Base-by-base conservation (phyloP, 2,888 invertebrate genomes). In the Auanema freiburgensis region DNA sequence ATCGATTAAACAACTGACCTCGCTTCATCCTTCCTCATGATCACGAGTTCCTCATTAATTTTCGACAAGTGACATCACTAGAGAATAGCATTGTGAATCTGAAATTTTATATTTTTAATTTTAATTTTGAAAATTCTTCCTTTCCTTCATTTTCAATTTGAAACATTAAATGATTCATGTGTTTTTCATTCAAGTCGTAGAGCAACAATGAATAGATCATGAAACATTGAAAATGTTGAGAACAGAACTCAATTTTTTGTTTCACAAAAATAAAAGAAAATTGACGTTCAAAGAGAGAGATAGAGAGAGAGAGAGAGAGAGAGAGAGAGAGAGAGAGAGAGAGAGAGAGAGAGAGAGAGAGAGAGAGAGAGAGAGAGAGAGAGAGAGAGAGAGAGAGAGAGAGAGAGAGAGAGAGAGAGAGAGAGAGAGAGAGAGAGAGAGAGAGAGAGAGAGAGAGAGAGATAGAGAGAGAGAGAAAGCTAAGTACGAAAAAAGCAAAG, bases 281-380 rank as follows among this genome's bases (percentile, higher is more conserved):
- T 51, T 56, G 60, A 56, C 57, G 59, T 64, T 52, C 43, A 43
- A 14, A 33, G 46, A 53, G 49, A n/a, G 44, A 51, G n/a, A 54
- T 24, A 41, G 5, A 54, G 46, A 44, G 1, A 2, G 1, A 54
- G 21, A 5, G 40, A 49, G 53, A 16, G 42, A 52, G 21, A 54
- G 23, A 58, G 5, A 33, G 4, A 24, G 58, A 50, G 33, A 33
- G 33, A 33, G 33, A 33, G 33, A 33, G 33, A 33, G 33, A 33
- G 46, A 33, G 51, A 41, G 46, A 50, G 23, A 25, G 59, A 5
- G 21, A 43, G 50, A 51, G 23, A 33, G 25, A 18, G 55, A 50
- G 41, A 14, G 44, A 8, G 14, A 24, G 23, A n/a, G 33, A 21
- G 49, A 51, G 25, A 46, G 18, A 53, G 1, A 25, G 24, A 41